phyloP scores from a whole-genome alignment of 2,888 invertebrate species.

The Chymomyza caudatula region DNA sequence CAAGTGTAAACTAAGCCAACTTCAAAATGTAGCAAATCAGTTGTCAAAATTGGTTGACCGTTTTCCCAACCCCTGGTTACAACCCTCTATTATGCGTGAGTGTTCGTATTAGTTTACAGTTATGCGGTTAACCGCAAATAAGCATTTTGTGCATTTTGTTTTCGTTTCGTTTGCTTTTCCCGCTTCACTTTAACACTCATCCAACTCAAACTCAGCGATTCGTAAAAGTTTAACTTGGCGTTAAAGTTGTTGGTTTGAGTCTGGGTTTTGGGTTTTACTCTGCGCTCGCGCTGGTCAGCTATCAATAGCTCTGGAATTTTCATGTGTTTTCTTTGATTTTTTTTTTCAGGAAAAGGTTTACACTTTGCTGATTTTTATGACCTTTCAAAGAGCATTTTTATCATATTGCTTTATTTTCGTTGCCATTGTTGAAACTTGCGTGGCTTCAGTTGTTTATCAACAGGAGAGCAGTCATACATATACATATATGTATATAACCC shows the following conservation, averaged over 20 bases:
- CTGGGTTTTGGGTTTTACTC: constrained; percentile 22
- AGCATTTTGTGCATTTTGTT: constrained; percentile 67
- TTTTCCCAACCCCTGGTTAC: background rate
- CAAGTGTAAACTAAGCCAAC: constrained; percentile 37
- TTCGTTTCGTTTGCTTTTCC: constrained; percentile 31
- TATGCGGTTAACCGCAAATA: constrained; percentile 65
- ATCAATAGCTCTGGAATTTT: constrained; percentile 36
- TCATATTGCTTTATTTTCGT: constrained; percentile 11
- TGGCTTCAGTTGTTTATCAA: background rate
- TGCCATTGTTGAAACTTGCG: background rate
- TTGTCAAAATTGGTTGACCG: constrained; percentile 34
- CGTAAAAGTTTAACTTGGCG: constrained; percentile 43
- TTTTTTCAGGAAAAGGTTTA: constrained; percentile 30
- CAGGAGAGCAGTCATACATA: background rate
- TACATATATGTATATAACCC: background rate
- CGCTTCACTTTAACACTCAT: constrained; percentile 31
- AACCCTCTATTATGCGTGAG: background rate
- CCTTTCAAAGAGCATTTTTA: background rate
- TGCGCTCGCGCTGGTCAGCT: constrained; percentile 19
- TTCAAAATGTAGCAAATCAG: constrained; percentile 37
- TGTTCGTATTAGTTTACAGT: constrained; percentile 58
- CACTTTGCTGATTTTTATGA: constrained; percentile 39
- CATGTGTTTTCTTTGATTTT: constrained; percentile 3
- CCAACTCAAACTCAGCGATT: constrained; percentile 45
- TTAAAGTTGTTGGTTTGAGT: constrained; percentile 7